A percentile compares a stretch with the other conserved stretches of the same genome.
These are phyloP conservation scores for Onychorhynchus coronatus DNA, from an alignment of 2,113 vertebrate genomes.

Conservation along the genomic window DNA sequence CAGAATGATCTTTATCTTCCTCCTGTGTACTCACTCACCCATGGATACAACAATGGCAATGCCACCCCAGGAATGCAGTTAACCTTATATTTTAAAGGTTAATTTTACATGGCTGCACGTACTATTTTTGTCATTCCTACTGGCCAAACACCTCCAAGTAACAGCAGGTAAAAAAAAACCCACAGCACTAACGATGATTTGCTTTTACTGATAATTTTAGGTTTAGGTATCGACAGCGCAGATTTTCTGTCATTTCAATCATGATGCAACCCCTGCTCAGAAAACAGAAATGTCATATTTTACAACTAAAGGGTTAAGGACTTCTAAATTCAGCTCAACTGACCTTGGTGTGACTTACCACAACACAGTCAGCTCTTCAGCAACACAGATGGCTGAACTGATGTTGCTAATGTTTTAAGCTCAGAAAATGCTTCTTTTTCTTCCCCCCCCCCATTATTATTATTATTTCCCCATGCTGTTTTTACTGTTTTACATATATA, in stretches of 20 bases:
- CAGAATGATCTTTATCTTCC: neutral
- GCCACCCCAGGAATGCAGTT: neutral
- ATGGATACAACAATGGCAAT: neutral
- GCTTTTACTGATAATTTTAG: neutral
- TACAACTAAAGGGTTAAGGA: constrained; percentile 25
- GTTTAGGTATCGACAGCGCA: neutral
- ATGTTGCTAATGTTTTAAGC: constrained; percentile 61
- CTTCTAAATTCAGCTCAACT: neutral
- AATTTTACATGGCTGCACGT: neutral
- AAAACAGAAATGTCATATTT: neutral
- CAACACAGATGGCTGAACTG: constrained; percentile 65
- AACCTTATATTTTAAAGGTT: neutral
- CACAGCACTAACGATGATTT: neutral
- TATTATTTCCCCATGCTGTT: constrained; percentile 61
- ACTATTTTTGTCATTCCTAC: neutral
- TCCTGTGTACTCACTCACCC: neutral
- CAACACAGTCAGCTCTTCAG: constrained; percentile 51
- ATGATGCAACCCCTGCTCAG: neutral
- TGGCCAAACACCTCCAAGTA: neutral
- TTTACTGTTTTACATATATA: constrained; percentile 64
- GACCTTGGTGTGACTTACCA: constrained; percentile 66
- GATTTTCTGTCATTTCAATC: neutral
- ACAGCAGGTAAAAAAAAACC: neutral
- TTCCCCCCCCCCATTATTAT: neutral
- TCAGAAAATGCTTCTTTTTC: constrained; percentile 35